Conservation (phyloP, 1,140 invertebrate species). For the Bradynema listronoti region DNA sequence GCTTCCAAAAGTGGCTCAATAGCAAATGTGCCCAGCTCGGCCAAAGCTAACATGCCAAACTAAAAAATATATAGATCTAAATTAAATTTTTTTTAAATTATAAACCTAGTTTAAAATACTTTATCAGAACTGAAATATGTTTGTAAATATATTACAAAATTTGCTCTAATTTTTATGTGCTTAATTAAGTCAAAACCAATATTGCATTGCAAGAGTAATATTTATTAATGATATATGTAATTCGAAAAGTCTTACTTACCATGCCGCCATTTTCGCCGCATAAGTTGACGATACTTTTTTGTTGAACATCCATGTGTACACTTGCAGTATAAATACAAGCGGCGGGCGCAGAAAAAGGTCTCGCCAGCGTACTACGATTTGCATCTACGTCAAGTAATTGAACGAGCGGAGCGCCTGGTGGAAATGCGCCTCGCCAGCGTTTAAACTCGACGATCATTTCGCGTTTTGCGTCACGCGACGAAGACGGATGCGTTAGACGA, state of each 20-base stretch:
- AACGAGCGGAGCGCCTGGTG: no score
- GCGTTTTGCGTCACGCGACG: no score
- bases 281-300: constrained; percentile 50
- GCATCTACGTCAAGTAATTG: no score
- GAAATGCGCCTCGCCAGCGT: no score
- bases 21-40: constrained; percentile 49
- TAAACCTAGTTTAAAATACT: no score
- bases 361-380: no score
- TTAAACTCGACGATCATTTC: no score
- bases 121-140: no score
- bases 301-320: constrained; percentile 29
- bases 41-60: constrained; percentile 49
- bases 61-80: constrained; percentile 20
- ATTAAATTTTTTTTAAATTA: no score
- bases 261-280: constrained; percentile 50
- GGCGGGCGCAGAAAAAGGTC: no score
- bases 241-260: constrained; percentile 39
- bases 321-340: constrained; percentile 48
- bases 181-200: constrained; percentile 19
- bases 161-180: constrained; percentile 11
- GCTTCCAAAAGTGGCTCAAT: constrained; percentile 45
- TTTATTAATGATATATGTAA: constrained; percentile 9
- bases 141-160: no score
- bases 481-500: no score
- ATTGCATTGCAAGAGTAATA: constrained; percentile 16